Evolutionary conservation across 2,888 invertebrate species (phyloP).

Genomic region (Boloria selene): DNA sequence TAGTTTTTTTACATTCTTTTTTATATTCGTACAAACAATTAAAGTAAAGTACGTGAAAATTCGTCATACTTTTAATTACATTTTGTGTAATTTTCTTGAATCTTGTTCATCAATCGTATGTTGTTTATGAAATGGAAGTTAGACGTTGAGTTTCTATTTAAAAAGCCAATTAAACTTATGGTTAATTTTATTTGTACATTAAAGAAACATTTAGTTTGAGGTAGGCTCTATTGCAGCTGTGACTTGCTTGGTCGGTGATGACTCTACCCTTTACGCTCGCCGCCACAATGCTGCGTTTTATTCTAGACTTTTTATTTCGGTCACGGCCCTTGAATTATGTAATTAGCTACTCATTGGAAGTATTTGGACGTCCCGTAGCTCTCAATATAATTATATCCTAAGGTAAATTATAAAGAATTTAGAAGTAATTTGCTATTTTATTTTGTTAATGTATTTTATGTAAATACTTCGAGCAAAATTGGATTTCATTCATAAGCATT

Average conservation of each 20-base stretch:
- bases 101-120: no score
- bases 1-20: no score
- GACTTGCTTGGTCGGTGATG: slow-evolving; percentile 42
- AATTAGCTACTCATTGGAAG: slow-evolving; percentile 74
- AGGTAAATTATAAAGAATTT: slow-evolving; percentile 45
- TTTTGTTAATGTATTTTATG: slow-evolving; percentile 1
- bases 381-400: slow-evolving; percentile 45
- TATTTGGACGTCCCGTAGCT: slow-evolving; percentile 60
- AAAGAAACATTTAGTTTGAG: background rate
- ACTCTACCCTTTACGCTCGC: slow-evolving; percentile 61
- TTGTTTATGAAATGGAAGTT: no score
- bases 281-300: slow-evolving; percentile 62
- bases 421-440: slow-evolving; percentile 15
- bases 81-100: no score
- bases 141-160: no score
- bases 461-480: background rate
- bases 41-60: no score
- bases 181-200: background rate
- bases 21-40: no score
- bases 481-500: no score
- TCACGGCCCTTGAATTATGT: slow-evolving; percentile 77
- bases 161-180: no score
- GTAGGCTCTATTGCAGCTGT: slow-evolving; percentile 42
- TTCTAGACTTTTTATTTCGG: slow-evolving; percentile 67
- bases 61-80: no score